Evolutionary conservation across 2,113 vertebrate genomes (phyloP), one percentile per base, ranked within the genome.

Genomic region (Morone saxatilis): DNA sequence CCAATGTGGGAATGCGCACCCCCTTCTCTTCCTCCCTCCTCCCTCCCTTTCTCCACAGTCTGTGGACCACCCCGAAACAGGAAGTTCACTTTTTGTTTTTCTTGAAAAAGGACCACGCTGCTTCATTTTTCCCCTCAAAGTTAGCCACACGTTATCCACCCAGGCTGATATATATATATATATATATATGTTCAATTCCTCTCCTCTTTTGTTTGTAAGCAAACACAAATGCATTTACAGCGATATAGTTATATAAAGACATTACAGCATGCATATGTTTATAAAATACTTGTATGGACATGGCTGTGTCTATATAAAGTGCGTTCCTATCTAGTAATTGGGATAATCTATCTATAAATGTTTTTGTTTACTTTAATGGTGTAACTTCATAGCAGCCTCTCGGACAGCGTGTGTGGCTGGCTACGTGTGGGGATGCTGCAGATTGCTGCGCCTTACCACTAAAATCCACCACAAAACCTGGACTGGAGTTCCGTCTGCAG

Each of bases 11-110:
- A 95, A 94, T 92, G 94, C 90, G 92, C 93, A 88, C 91, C 93
- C 92, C 91, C 88, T 76, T 81, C 92, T 80, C 84, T 72, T 76
- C 83, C 78, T 78, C 71, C 81, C 80, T 78, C 78, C 57, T 36
- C 85, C 92, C 90, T 90, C 90, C 87, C 87, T 93, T 89, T 91
- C 93, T 93, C 90, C 93, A 92, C 93, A 95, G 94, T 94, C 94
- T 90, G 93, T 91, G 95, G 96, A 96, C 96, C 96, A 96, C 96
- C 96, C 96, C 95, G 95, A 96, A 96, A 96, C 96, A 96, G 96
- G 96, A 96, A 96, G 96, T 96, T 92, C 90, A 95, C 94, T 96
- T 96, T 96, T 95, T 95, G 93, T 94, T 96, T 96, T 96, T 95
- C 91, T 94, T 94, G 84, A 93, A 92, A 87, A 87, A 84, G 63